phyloP scores from a whole-genome alignment of 1,140 invertebrate species.

The Telenomus remus region DNA sequence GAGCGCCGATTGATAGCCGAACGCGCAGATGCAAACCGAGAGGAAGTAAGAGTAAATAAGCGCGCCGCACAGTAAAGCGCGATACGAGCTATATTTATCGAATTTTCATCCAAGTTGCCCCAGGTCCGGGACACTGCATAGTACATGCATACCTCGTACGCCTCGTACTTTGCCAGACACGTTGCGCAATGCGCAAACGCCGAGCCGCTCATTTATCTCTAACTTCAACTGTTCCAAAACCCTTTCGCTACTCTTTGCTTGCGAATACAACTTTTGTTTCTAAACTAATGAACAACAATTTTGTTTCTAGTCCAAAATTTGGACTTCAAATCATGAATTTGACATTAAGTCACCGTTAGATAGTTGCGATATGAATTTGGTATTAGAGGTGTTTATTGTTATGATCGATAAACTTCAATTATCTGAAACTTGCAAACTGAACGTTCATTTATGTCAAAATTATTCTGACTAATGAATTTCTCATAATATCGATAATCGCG shows the following conservation, averaged over 20 bases:
- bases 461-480: too few species aligned
- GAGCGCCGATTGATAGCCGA: conserved; percentile 52
- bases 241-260: conserved; percentile 11
- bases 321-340: too few species aligned
- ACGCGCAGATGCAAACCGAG: conserved; percentile 22
- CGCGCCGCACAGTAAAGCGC: conserved; percentile 34
- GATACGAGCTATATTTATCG: conserved; percentile 60
- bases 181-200: conserved; percentile 59
- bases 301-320: too few species aligned
- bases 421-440: too few species aligned
- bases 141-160: conserved; percentile 49
- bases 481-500: too few species aligned
- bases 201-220: conserved; percentile 41
- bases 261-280: too few species aligned
- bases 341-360: too few species aligned
- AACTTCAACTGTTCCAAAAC: conserved; percentile 36
- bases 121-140: conserved; percentile 59
- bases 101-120: conserved; percentile 61
- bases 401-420: too few species aligned
- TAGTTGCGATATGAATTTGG: too few species aligned
- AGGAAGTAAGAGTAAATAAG: conserved; percentile 19
- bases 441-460: too few species aligned
- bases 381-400: too few species aligned
- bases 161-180: conserved; percentile 53
- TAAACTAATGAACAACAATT: too few species aligned